Conservation (phyloP, 1,140 invertebrate genomes). For the Heterodera schachtii region DNA sequence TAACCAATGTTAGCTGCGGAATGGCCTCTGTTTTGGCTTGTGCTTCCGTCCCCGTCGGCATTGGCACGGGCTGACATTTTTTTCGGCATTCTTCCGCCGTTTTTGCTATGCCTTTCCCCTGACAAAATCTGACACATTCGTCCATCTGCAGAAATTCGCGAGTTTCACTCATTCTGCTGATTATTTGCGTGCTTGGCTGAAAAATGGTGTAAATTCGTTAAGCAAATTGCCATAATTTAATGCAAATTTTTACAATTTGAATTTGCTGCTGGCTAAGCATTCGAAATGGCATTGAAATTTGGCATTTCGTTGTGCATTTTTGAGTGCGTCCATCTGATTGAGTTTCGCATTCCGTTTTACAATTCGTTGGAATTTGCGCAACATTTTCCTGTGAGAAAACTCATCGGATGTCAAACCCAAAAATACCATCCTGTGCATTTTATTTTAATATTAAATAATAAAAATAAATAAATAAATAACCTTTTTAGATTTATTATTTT, state of each 20-base stretch:
- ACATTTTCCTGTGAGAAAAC: not conserved
- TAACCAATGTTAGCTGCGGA: slow-evolving; percentile 2
- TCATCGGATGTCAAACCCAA: no score
- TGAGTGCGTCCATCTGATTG: not conserved
- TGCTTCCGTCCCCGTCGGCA: no score
- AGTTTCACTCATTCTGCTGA: not conserved
- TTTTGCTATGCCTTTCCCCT: not conserved
- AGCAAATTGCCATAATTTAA: not conserved
- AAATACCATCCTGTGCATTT: no score
- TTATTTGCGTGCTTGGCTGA: not conserved
- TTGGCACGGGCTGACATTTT: not conserved
- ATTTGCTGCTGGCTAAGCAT: not conserved
- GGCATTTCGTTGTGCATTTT: not conserved
- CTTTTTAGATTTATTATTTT: not conserved
- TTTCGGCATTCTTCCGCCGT: not conserved
- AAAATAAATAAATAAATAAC: no score
- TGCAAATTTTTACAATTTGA: not conserved
- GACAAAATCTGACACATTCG: not conserved
- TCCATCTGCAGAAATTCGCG: not conserved
- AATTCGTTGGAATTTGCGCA: not conserved
- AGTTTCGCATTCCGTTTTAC: not conserved
- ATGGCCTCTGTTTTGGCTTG: not conserved
- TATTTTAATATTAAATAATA: no score
- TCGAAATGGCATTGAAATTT: not conserved
- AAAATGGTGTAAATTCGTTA: not conserved